Base-by-base conservation (phyloP, 2,113 vertebrate species). In the Chaetura pelagica region DNA sequence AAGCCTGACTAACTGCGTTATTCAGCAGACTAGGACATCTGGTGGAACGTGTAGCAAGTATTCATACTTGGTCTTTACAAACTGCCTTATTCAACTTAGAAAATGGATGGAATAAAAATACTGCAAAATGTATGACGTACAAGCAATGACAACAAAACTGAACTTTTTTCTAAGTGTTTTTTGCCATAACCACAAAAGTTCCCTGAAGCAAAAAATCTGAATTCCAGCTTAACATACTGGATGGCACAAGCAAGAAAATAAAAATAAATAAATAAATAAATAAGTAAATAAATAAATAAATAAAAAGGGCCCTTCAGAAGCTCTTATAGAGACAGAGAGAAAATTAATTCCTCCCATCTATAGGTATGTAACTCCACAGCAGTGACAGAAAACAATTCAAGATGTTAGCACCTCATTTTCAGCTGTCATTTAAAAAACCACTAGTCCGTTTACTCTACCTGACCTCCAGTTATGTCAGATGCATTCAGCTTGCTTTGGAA, bases 361-460 rank as follows among this genome's bases (percentile, higher is more conserved):
- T 78, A 94, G 80, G 61, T 52, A n/a, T 54, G 57, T 12, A 92
- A 24, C 8, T 67, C 57, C 42, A 78, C 21, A 78, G 23, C 73
- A 87, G 61, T n/a, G 67, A 61, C 48, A 95, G 76, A 94, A 89
- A 92, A 72, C 29, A 67, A 90, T 78, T 89, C 48, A 59, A 9
- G 1, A 81, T 59, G 57, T 78, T 95, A 81, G 61, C 51, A 61
- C 57, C 51, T 89, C 52, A 27, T 95, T 97, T 96, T 87, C 89
- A 92, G 59, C 63, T 92, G 68, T 61, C 79, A 63, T 78, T 84
- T 94, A 40, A 74, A 13, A 81, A 89, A 32, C 51, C 90, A 24
- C 6, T 57, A 58, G 58, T 73, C 57, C 62, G 29, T 95, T 95
- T 93, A 78, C 21, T 94, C 19, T 79, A 87, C 84, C 87, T 96